phyloP scores from a whole-genome alignment of 1,140 invertebrate genomes.

The Neodiprion virginianus region DNA sequence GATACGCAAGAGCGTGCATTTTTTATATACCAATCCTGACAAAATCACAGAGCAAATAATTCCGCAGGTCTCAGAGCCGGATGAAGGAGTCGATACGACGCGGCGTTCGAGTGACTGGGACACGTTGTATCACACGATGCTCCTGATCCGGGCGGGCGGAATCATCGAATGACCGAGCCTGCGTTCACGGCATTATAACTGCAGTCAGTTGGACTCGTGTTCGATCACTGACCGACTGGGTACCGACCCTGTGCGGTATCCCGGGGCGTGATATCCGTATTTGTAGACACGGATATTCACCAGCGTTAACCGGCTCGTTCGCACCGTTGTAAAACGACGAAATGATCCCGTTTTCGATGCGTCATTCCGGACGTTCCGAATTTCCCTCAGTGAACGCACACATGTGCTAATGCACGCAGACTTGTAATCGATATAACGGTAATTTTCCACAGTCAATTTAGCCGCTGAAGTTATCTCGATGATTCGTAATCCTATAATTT shows the following conservation, averaged over 20 bases:
- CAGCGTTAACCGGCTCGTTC: background rate
- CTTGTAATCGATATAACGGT: background rate
- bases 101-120: conserved; percentile 17
- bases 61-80: no score
- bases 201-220: conserved; percentile 40
- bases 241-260: background rate
- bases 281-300: background rate
- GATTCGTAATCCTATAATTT: background rate
- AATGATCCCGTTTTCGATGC: conserved; percentile 10
- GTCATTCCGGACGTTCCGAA: conserved; percentile 12
- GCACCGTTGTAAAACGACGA: conserved; percentile 14
- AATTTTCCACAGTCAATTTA: background rate
- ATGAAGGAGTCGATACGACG: background rate
- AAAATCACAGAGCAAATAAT: background rate
- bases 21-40: background rate
- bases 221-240: background rate
- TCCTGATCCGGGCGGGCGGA: conserved; percentile 43
- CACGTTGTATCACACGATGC: conserved; percentile 51
- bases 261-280: background rate
- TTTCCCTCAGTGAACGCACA: background rate
- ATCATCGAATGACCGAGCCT: conserved; percentile 57
- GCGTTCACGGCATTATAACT: conserved; percentile 59
- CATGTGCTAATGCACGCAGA: no score
- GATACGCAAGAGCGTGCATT: no score
- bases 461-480: background rate